These are phyloP conservation scores for Craseonycteris thonglongyai DNA, from an alignment of 2,113 vertebrate genomes.

Conservation along the genomic window DNA sequence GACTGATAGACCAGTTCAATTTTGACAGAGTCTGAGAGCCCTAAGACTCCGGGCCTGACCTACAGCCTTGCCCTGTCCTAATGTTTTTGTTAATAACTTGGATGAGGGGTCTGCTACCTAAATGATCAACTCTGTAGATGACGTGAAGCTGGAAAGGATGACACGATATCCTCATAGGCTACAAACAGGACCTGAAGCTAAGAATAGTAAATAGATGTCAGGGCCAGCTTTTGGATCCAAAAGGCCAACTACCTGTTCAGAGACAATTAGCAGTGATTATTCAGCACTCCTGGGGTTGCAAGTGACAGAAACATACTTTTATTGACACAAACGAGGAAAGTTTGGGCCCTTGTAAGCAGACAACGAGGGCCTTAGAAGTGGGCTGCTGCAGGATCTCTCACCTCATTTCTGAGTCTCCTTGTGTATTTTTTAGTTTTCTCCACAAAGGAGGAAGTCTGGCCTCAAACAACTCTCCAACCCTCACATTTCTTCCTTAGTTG, in stretches of 20 bases:
- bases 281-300: neutral
- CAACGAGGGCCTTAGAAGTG: neutral
- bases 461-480: neutral
- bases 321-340: neutral
- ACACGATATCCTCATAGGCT: neutral
- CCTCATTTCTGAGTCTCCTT: neutral
- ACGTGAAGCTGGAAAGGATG: neutral
- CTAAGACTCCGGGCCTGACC: neutral
- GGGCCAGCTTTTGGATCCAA: neutral
- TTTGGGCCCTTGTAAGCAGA: neutral
- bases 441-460: neutral
- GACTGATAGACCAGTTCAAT: fast-evolving
- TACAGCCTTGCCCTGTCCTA: neutral
- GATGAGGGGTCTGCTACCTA: neutral
- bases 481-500: neutral
- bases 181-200: neutral
- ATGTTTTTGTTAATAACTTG: neutral
- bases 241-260: neutral
- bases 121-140: neutral
- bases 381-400: neutral
- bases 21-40: neutral
- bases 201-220: neutral
- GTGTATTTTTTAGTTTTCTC: neutral
- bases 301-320: neutral
- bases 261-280: neutral